Conservation (phyloP, 2,113 vertebrate genomes). For the Petrocephalus zakoni region DNA sequence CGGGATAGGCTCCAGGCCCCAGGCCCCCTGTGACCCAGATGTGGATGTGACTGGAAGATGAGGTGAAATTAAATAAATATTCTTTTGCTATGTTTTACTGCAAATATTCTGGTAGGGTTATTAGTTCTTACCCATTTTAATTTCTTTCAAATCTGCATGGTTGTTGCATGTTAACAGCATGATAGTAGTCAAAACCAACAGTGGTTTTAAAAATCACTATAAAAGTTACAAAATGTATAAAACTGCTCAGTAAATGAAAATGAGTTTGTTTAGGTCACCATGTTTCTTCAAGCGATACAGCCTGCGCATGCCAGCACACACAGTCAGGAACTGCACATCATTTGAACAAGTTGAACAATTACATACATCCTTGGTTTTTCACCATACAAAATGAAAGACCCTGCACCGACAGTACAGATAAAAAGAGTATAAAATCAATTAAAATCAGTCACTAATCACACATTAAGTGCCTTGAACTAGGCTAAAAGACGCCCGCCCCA, state of each 20-base stretch:
- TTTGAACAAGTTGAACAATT: not conserved
- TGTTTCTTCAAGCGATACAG: not conserved
- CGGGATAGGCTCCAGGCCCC: not conserved
- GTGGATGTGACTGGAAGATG: not conserved
- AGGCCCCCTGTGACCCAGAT: not conserved
- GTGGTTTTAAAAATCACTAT: not conserved
- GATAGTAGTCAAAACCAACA: not conserved
- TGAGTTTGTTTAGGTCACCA: not conserved
- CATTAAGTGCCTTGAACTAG: not conserved
- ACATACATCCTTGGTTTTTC: not conserved
- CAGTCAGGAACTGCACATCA: not conserved
- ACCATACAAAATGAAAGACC: not conserved
- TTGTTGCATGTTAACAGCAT: not conserved
- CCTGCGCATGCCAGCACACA: constrained; percentile 22
- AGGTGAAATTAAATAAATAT: not conserved
- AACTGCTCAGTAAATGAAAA: not conserved
- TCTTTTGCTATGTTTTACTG: not conserved
- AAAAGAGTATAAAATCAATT: not conserved
- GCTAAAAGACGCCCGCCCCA: not conserved
- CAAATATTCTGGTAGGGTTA: not conserved
- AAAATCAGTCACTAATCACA: not conserved
- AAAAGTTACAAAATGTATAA: not conserved
- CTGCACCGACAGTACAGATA: not conserved
- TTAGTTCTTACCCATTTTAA: not conserved
- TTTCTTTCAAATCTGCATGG: not conserved